A percentile compares a stretch with the other conserved stretches of the same genome.
Conservation (phyloP, 2,888 invertebrate genomes). For the Aleiodes leptofemur region DNA sequence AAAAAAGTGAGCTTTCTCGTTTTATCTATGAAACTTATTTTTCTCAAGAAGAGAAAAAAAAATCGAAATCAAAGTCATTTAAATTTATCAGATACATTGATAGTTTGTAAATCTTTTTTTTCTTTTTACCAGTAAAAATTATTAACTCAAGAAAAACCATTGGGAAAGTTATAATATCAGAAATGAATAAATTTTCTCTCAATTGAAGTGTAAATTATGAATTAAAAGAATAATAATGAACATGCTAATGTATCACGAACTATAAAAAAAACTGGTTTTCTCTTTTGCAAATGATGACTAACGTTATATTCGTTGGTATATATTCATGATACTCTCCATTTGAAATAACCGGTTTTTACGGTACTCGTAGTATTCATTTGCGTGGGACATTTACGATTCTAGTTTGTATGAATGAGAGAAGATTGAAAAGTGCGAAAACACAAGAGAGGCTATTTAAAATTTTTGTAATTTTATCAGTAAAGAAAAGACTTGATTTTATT, state of each 20-base stretch:
- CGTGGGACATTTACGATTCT: slow-evolving; percentile 11
- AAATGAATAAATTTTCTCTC: too few species aligned
- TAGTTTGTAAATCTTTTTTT: neutral
- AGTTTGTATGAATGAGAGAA: slow-evolving; percentile 39
- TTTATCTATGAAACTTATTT: slow-evolving; percentile 50
- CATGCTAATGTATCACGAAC: slow-evolving; percentile 7
- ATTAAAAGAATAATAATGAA: too few species aligned
- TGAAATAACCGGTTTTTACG: slow-evolving; percentile 34
- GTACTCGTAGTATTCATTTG: slow-evolving; percentile 35
- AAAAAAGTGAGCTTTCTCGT: slow-evolving; percentile 65
- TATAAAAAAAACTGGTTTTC: slow-evolving; percentile 15
- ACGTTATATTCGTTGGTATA: neutral
- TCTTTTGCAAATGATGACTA: slow-evolving; percentile 18
- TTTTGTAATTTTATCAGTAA: neutral
- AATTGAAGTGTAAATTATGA: too few species aligned
- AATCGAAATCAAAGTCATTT: too few species aligned
- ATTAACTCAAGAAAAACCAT: neutral
- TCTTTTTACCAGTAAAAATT: slow-evolving; percentile 45
- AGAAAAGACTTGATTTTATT: neutral
- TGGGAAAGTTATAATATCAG: neutral
- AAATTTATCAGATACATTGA: slow-evolving; percentile 23
- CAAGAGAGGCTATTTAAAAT: neutral
- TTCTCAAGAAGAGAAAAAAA: too few species aligned
- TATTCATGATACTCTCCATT: neutral
- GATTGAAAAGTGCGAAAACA: neutral